phyloP scores from a whole-genome alignment of 2,797 vertebrate genomes.

The Rhinophrynus dorsalis region DNA sequence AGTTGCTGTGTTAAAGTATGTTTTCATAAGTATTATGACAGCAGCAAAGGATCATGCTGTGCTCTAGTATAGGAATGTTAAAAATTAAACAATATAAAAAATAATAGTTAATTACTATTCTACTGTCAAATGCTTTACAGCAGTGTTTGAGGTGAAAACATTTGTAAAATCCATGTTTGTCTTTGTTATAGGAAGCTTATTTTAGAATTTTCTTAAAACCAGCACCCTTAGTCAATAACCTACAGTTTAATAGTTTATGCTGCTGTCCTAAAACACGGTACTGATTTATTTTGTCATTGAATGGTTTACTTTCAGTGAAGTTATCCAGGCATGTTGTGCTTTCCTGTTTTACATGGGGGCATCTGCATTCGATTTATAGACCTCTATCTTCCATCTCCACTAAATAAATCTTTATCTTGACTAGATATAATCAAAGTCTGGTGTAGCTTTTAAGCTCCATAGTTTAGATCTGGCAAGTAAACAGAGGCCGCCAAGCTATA shows the following conservation, averaged over 20 bases:
- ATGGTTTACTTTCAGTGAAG: not conserved
- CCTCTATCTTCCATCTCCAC: not conserved
- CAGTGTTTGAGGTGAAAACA: not conserved
- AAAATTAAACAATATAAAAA: not conserved
- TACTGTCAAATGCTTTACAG: not conserved
- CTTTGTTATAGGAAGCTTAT: too few species aligned
- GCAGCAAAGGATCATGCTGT: not conserved
- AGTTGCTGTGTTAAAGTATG: constrained; percentile 14
- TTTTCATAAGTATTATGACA: not conserved
- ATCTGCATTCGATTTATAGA: not conserved
- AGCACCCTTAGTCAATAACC: not conserved
- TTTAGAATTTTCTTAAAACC: not conserved
- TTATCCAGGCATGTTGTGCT: not conserved
- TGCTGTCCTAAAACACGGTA: too few species aligned
- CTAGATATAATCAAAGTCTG: constrained; percentile 11
- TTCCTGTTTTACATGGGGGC: not conserved
- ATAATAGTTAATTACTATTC: not conserved
- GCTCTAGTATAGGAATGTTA: not conserved
- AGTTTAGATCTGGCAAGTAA: constrained; percentile 1
- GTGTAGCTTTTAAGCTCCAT: constrained; percentile 15
- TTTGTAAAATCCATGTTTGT: too few species aligned
- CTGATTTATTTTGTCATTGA: not conserved
- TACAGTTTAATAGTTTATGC: not conserved
- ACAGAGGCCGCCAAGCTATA: constrained; percentile 35
- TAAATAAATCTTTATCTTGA: not conserved